Conservation (phyloP, 1,140 invertebrate species). For the Heliconius hermathena region DNA sequence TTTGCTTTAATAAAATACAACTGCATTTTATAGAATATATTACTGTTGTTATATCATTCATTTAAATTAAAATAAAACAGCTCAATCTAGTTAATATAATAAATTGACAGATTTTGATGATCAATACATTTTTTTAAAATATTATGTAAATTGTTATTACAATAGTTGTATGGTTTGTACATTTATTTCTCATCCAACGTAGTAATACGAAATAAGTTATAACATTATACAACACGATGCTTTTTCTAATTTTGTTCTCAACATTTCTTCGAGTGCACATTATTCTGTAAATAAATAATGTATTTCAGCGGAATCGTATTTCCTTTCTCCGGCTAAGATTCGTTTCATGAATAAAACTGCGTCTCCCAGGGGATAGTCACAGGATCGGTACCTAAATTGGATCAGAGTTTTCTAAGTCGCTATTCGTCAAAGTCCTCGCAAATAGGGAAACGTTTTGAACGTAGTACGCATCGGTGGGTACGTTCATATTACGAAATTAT, state of each 20-base stretch:
- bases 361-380: constrained; percentile 59
- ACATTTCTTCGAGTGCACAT: constrained; percentile 16
- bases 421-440: constrained; percentile 56
- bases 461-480: constrained; percentile 39
- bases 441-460: constrained; percentile 45
- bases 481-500: constrained; percentile 2
- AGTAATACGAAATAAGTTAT: neutral
- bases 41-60: too few relatives aligned
- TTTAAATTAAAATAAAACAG: too few relatives aligned
- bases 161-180: neutral
- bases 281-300: constrained; percentile 39
- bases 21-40: too few relatives aligned
- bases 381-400: constrained; percentile 66
- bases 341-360: constrained; percentile 61
- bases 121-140: neutral
- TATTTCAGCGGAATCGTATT: constrained; percentile 57
- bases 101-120: too few relatives aligned
- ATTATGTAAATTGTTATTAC: neutral
- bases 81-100: too few relatives aligned
- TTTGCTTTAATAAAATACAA: too few relatives aligned
- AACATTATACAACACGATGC: neutral
- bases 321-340: constrained; percentile 56
- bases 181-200: neutral
- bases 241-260: neutral
- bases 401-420: constrained; percentile 60